These are phyloP conservation scores for Bombus breviceps DNA, from an alignment of 1,140 invertebrate genomes.

Conservation along the genomic window DNA sequence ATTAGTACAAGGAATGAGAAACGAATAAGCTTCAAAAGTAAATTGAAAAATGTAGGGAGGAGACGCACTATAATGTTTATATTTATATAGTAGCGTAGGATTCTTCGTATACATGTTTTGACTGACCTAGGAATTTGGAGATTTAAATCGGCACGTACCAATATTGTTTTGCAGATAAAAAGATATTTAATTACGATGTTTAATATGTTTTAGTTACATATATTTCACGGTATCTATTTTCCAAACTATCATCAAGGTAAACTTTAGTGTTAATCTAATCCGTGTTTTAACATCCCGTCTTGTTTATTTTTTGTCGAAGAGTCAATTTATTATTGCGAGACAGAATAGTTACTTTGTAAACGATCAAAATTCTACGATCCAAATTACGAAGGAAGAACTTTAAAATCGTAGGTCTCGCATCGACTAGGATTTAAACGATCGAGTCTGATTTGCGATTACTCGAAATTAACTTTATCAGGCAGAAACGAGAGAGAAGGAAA, in stretches of 20 bases:
- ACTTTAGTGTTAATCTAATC: too few species aligned
- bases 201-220: background rate
- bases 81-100: background rate
- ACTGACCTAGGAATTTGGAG: background rate
- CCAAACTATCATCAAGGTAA: too few species aligned
- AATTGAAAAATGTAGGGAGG: background rate
- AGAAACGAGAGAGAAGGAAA: too few species aligned
- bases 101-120: background rate
- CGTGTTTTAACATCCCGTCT: too few species aligned
- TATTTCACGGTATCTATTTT: background rate
- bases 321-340: too few species aligned
- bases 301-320: background rate
- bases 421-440: background rate
- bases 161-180: background rate
- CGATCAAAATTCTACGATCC: background rate
- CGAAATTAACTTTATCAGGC: constrained; percentile 34
- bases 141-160: background rate
- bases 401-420: background rate
- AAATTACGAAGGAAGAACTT: background rate
- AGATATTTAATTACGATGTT: background rate
- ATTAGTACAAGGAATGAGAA: background rate
- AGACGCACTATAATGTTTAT: too few species aligned
- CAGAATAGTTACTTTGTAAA: background rate
- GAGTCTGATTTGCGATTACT: background rate
- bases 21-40: background rate